Conservation (phyloP, 2,113 vertebrate species). For the Camelus dromedarius region DNA sequence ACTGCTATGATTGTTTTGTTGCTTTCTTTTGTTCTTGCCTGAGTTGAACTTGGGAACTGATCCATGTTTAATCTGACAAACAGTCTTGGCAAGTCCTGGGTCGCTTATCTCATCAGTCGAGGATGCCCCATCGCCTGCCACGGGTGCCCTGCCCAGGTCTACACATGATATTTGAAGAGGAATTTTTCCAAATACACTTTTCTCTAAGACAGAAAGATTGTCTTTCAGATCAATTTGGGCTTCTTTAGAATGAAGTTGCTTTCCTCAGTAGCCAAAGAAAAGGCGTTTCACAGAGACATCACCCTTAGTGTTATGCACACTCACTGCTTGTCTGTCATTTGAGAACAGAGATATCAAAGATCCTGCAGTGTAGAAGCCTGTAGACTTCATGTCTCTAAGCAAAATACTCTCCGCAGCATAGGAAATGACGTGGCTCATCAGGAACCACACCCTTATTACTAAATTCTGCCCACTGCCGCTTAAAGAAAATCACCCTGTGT, state of each 20-base stretch:
- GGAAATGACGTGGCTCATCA: not conserved
- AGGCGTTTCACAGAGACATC: not conserved
- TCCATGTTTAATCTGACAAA: not conserved
- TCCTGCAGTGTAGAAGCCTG: not conserved
- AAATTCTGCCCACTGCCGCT: not conserved
- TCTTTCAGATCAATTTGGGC: not conserved
- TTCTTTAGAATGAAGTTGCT: not conserved
- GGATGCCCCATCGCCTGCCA: accelerated
- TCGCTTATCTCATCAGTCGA: not conserved
- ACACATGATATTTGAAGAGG: not conserved
- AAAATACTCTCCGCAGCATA: not conserved
- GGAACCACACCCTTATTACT: not conserved
- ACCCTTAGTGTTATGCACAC: not conserved
- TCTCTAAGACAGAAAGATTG: not conserved
- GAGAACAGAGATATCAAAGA: not conserved
- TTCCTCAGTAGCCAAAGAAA: not conserved
- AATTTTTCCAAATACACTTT: not conserved
- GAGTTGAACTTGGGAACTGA: not conserved
- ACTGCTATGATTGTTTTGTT: not conserved
- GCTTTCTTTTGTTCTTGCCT: not conserved
- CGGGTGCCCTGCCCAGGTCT: not conserved
- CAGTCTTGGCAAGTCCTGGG: not conserved
- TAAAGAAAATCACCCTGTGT: not conserved
- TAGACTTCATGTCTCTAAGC: not conserved
- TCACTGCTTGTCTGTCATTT: not conserved